These are phyloP conservation scores for Dromaius novaehollandiae DNA, from an alignment of 2,113 vertebrate genomes.

Conservation along the genomic window DNA sequence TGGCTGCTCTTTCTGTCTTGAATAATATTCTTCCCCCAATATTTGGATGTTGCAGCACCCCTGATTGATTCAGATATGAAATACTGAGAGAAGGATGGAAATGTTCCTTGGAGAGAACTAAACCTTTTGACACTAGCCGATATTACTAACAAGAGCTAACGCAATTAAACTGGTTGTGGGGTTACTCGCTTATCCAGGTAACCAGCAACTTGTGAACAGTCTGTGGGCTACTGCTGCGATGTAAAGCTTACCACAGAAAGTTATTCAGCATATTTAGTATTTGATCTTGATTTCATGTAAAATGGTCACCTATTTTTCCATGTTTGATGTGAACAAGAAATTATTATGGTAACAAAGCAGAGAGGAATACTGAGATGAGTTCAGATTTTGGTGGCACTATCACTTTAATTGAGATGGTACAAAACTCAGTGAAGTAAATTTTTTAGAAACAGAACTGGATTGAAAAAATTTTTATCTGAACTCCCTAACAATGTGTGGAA, in stretches of 20 bases:
- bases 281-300: not conserved
- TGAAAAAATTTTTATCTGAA: not conserved
- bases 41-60: not conserved
- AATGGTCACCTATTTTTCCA: not conserved
- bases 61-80: not conserved
- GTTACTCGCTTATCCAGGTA: not conserved
- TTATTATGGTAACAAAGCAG: not conserved
- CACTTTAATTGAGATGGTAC: accelerated
- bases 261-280: not conserved
- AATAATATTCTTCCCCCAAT: not conserved
- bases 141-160: not conserved
- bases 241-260: not conserved
- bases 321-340: not conserved
- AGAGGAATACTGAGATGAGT: not conserved
- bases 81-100: not conserved
- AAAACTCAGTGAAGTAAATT: not conserved
- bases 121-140: not conserved
- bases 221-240: not conserved
- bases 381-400: not conserved
- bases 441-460: not conserved
- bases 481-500: not conserved
- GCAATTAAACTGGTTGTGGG: not conserved
- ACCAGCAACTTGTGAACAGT: not conserved
- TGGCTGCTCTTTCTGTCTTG: not conserved
- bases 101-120: not conserved